Evolutionary conservation across 2,797 vertebrate species (phyloP).

Genomic region (Rousettus madagascariensis): DNA sequence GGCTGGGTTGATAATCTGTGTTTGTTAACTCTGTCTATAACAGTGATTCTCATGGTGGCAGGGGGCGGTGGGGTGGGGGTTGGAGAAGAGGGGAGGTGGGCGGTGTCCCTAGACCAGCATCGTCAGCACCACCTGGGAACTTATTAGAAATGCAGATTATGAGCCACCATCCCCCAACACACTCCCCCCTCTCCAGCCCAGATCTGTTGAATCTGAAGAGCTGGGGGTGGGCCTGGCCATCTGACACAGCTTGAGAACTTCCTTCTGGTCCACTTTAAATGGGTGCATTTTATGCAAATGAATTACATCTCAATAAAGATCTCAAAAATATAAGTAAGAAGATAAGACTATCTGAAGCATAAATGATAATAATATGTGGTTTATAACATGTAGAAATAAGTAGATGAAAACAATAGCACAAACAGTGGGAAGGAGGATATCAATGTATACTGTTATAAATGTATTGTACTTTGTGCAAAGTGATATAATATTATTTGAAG

Average conservation of each 20-base stretch:
- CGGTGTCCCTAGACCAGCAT: neutral
- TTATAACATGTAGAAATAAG: neutral
- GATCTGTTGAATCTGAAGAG: neutral
- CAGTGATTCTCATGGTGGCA: neutral
- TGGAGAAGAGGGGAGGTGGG: neutral
- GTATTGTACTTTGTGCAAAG: neutral
- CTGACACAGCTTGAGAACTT: neutral
- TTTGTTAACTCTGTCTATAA: neutral
- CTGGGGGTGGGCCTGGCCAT: neutral
- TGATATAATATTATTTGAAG: neutral
- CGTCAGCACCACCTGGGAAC: neutral
- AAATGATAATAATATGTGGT: neutral
- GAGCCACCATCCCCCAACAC: too few species aligned
- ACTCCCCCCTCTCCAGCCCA: neutral
- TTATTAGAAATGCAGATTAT: neutral
- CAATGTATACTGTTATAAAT: neutral
- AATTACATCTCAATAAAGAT: neutral
- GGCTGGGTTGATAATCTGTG: neutral
- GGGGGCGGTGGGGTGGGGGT: too few species aligned
- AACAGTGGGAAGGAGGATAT: neutral
- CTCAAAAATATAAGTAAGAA: neutral
- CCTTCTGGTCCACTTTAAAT: neutral
- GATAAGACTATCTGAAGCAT: neutral
- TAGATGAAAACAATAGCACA: neutral
- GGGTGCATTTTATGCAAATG: neutral